phyloP scores from a whole-genome alignment of 2,888 invertebrate species.

The Dicranocentrus wangi region DNA sequence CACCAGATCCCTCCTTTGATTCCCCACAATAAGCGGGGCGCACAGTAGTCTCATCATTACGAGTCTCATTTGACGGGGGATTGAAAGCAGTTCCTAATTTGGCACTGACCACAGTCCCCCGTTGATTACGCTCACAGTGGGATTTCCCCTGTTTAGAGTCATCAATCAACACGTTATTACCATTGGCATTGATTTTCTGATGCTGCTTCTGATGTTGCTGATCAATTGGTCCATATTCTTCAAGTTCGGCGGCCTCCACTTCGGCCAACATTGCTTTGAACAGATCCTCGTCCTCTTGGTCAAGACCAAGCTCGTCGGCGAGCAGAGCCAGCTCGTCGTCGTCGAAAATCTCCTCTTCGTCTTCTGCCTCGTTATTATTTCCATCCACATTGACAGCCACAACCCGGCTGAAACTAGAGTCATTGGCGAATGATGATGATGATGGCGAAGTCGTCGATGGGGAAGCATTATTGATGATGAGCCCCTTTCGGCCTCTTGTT shows the following conservation, averaged over 20 bases:
- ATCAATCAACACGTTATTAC: constrained; percentile 43
- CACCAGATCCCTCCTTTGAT: constrained; percentile 12
- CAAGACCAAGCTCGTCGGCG: constrained; percentile 71
- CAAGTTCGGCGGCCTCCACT: constrained; percentile 60
- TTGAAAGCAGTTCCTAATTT: constrained; percentile 50
- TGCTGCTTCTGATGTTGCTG: constrained; percentile 1
- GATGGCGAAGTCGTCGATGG: not conserved
- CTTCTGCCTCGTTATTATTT: constrained; percentile 63
- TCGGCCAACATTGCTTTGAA: constrained; percentile 67
- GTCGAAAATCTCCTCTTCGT: constrained; percentile 66
- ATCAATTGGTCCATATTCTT: constrained; percentile 58
- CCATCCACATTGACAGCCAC: constrained; percentile 46
- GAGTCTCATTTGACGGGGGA: constrained; percentile 10
- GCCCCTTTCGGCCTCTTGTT: constrained; percentile 22
- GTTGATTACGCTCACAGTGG: constrained; percentile 55
- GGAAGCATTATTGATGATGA: constrained; percentile 24
- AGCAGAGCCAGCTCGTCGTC: constrained; percentile 72
- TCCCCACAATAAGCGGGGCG: not conserved
- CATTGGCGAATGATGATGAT: constrained; percentile 24
- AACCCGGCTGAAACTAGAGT: constrained; percentile 2
- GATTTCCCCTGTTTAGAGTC: constrained; percentile 48
- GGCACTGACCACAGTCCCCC: constrained; percentile 62
- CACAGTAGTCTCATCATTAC: constrained; percentile 49
- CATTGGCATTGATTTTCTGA: constrained; percentile 32
- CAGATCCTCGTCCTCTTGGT: constrained; percentile 71